Evolutionary conservation across 1,140 invertebrate genomes (phyloP), one percentile per base, ranked within the genome.

Genomic region (Aphelenchoides fujianensis): DNA sequence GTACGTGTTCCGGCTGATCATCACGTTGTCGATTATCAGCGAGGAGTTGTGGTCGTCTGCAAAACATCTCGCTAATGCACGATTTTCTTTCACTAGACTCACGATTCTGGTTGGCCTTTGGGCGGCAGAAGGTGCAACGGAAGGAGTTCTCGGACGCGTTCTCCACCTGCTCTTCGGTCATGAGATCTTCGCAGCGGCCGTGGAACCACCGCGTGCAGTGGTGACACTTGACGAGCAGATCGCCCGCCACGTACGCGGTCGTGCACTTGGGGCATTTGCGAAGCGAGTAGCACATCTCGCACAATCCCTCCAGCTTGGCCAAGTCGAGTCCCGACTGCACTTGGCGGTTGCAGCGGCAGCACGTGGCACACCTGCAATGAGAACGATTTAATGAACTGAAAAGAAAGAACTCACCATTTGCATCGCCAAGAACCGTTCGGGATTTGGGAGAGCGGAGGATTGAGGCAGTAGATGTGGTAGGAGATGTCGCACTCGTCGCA

Each of bases 401-500:
- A 52, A 3, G n/a, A n/a, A n/a, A 48, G 67, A 63, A 57, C 85
- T 81, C 82, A 90, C 90, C 93, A 95, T 87, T 94, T 91, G 86
- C 95, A 97, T 81, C 96, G 94, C 95, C 89, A 90, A 3, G 87
- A 87, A 12, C 89, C 89, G 89, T 92, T 73, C 90, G 89, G 7
- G 93, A 95, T 41, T 96, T 94, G 75, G 90, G 90, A 90, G 30
- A 99, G 87, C 2, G 93, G 93, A 28, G 97, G 96, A 79, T 94
- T 91, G 84, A 97, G 92, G 86, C 97, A 99, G 85, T 98, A 98
- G 68, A 92, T 98, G 86, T 99, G 97, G 87, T 94, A 98, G 59
- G 94, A 95, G 70, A 98, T 95, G 86, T 99, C 97, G 87, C 97
- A 99, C 86, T 98, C 96, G 85, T 99, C 97, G 87, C 97, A 99